These are phyloP conservation scores for Psettodes erumei DNA, from an alignment of 2,113 vertebrate species.

Conservation along the genomic window DNA sequence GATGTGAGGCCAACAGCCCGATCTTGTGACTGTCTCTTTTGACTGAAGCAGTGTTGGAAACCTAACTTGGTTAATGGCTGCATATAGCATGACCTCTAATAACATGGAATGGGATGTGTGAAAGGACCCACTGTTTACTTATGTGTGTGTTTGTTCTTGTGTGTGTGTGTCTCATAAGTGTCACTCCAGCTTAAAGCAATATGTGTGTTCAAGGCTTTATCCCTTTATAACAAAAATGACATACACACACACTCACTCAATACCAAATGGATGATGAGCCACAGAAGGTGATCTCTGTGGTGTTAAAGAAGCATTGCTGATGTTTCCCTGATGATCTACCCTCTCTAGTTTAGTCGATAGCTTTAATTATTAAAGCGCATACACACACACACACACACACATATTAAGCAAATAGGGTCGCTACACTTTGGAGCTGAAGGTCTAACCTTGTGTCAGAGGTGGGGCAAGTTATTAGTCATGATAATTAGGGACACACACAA, in stretches of 20 bases:
- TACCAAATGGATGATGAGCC: constrained; percentile 51
- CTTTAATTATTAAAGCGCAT: constrained; percentile 76
- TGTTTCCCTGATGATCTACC: constrained; percentile 65
- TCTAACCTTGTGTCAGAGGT: constrained; percentile 82
- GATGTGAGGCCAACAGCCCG: constrained; percentile 67
- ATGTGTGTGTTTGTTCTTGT: constrained; percentile 39
- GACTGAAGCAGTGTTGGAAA: constrained; percentile 73
- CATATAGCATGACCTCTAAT: constrained; percentile 76
- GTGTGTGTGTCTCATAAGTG: constrained; percentile 35
- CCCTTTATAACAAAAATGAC: constrained; percentile 38
- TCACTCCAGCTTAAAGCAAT: constrained; percentile 49
- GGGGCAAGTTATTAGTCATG: constrained; percentile 78
- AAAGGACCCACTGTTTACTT: constrained; percentile 80
- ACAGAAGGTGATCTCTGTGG: constrained; percentile 73
- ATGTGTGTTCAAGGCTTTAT: constrained; percentile 51
- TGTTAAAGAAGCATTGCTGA: constrained; percentile 71
- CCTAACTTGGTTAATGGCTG: constrained; percentile 74
- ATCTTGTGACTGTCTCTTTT: constrained; percentile 81
- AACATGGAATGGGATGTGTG: constrained; percentile 73
- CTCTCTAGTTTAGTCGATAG: constrained; percentile 65
- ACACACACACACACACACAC: constrained; percentile 44
- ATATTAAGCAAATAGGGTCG: constrained; percentile 65
- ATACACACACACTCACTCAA: constrained; percentile 19
- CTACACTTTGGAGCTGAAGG: constrained; percentile 57
- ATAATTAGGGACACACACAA: constrained; percentile 77